Evolutionary conservation across 2,113 vertebrate species (phyloP).

Genomic region (Semnornis frantzii): DNA sequence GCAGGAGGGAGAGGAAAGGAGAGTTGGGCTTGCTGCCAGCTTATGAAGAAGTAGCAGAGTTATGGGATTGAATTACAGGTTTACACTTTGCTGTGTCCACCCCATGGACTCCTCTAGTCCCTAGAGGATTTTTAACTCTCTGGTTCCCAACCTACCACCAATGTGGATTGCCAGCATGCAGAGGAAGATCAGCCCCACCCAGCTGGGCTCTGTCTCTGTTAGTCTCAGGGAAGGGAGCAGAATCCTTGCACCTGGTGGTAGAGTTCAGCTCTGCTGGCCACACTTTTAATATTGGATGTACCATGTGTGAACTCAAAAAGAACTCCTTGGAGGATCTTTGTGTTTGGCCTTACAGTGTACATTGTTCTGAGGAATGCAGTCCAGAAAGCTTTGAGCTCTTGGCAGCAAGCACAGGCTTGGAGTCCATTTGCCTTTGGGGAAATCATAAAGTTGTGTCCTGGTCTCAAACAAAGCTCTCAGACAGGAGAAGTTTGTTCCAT

Average conservation of each 20-base stretch:
- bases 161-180: too few relatives aligned
- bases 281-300: not conserved
- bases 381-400: not conserved
- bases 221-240: not conserved
- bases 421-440: not conserved
- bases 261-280: not conserved
- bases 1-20: too few relatives aligned
- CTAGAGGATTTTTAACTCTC: too few relatives aligned
- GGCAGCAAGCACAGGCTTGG: not conserved
- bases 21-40: too few relatives aligned
- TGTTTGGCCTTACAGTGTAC: not conserved
- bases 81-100: too few relatives aligned
- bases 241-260: not conserved
- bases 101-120: too few relatives aligned
- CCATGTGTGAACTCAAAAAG: not conserved
- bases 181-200: not conserved
- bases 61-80: too few relatives aligned
- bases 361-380: not conserved
- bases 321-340: not conserved
- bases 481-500: not conserved
- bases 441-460: not conserved
- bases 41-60: too few relatives aligned
- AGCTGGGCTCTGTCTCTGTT: not conserved
- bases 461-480: not conserved
- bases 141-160: too few relatives aligned